A percentile compares a stretch with the other conserved stretches of the same genome.
These are phyloP conservation scores for Laothoe populi DNA, from an alignment of 2,888 invertebrate genomes.

Conservation along the genomic window DNA sequence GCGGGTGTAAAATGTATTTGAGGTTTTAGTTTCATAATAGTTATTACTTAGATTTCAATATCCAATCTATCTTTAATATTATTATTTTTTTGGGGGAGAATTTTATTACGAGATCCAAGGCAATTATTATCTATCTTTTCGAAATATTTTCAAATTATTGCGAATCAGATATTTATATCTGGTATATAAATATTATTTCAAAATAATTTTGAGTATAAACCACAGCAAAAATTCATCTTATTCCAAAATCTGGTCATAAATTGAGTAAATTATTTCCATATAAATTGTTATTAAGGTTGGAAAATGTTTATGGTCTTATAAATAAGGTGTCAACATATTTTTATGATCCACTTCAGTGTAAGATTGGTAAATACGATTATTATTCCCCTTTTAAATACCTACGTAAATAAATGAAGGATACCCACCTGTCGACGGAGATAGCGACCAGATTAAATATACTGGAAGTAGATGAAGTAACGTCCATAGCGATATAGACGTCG, in stretches of 20 bases:
- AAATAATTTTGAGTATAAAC: too few relatives aligned
- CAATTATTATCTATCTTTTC: conserved; percentile 85
- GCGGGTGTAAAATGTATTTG: neutral
- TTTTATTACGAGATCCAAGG: neutral
- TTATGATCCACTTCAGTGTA: too few relatives aligned
- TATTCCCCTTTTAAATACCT: too few relatives aligned
- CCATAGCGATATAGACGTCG: conserved; percentile 99
- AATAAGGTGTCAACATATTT: too few relatives aligned
- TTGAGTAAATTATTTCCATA: neutral
- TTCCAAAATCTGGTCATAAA: too few relatives aligned
- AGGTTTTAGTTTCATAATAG: neutral
- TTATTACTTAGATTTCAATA: neutral
- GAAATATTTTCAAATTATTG: neutral
- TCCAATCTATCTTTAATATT: neutral
- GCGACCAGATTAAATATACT: conserved; percentile 99
- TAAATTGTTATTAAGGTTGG: too few relatives aligned
- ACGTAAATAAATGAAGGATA: conserved; percentile 29
- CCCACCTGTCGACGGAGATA: conserved; percentile 98
- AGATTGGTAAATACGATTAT: too few relatives aligned
- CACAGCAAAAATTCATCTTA: too few relatives aligned
- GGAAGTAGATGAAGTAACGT: conserved; percentile 98
- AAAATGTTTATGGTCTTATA: too few relatives aligned
- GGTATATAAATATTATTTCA: too few relatives aligned
- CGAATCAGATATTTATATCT: too few relatives aligned
- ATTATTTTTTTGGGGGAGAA: neutral